Evolutionary conservation across 2,888 invertebrate genomes (phyloP).

Genomic region (Drosophila planitibia): DNA sequence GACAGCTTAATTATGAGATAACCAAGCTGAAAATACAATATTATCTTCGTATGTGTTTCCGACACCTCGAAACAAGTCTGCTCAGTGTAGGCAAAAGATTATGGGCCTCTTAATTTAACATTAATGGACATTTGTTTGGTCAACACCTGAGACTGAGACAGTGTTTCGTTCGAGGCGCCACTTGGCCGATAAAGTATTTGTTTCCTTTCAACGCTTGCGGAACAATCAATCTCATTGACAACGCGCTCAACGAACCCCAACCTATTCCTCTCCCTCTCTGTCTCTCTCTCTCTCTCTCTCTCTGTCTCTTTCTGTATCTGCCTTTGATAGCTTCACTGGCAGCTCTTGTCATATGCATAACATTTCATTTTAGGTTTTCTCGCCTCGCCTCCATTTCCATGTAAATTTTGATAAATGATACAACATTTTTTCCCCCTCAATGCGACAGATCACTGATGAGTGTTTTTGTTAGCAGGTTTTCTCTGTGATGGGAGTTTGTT

Average conservation of each 20-base stretch:
- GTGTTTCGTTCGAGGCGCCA: conserved; percentile 37
- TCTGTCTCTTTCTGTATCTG: conserved; percentile 7
- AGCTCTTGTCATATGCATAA: conserved; percentile 58
- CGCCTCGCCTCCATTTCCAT: conserved; percentile 37
- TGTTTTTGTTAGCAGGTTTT: conserved; percentile 20
- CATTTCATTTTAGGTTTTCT: conserved; percentile 54
- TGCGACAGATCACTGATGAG: conserved; percentile 21
- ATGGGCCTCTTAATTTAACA: conserved; percentile 24
- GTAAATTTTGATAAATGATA: conserved; percentile 74
- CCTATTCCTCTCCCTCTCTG: conserved; percentile 7
- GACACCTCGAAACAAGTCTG: conserved; percentile 12
- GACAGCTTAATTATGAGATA: conserved; percentile 22
- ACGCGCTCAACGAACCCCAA: conserved; percentile 25
- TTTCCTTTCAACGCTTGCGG: conserved; percentile 30
- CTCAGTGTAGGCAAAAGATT: neutral
- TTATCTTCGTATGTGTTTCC: conserved; percentile 29
- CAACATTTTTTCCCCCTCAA: conserved; percentile 24
- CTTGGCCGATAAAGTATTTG: conserved; percentile 31
- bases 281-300: conserved; percentile 13
- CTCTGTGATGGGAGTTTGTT: conserved; percentile 7
- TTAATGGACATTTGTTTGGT: conserved; percentile 62
- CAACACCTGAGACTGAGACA: conserved; percentile 48
- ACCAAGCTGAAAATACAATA: conserved; percentile 13
- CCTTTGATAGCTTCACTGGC: conserved; percentile 63
- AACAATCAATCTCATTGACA: conserved; percentile 77